Evolutionary conservation across 1,140 invertebrate genomes (phyloP), one percentile per base, ranked within the genome.

Genomic region (Penaeus chinensis): DNA sequence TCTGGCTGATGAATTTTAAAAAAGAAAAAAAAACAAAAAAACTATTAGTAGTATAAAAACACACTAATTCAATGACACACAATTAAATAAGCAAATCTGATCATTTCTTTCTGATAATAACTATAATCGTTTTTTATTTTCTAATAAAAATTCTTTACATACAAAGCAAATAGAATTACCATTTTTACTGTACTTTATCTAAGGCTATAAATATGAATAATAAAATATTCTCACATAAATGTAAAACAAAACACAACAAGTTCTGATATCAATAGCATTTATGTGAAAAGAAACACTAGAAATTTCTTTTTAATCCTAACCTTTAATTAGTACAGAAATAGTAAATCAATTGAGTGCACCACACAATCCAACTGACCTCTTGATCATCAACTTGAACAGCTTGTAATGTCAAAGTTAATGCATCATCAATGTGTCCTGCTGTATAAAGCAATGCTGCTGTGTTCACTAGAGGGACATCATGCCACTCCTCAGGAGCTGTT

Each of bases 361-460:
- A 13, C 66, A 24, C 13, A 83, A 37, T 74, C 54, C 20, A 7
- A 82, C 91, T 91, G 91, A 95, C 95, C 93, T 96, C 95, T 88
- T 94, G 93, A 79, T 94, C 92, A 92, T 94, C 94, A 24, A 94
- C 90, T 87, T 93, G 92, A 63, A 94, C 93, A 5, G 95, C 94
- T 90, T 95, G 93, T 84, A 93, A 93, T 0, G 94, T 93, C 4
- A 93, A 92, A 60, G 91, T 91, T 32, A 95, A 86, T 10, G 94
- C 94, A 85, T 95, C 94, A 61, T 96, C 94, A 88, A 94, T 93
- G 62, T 94, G 93, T 3, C 95, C 95, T 91, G 95, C 93, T 91
- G 94, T 94, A 82, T 95, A 93, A 60, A 94, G 92, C 22, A 95
- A 92, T 1, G 95, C 95, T 22, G 94, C 94, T 62, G 95, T 91